Percentiles rank a stretch among this genome's conserved stretches.
These are phyloP conservation scores for Digitonthophagus gazella DNA, from an alignment of 2,888 invertebrate species.

Conservation along the genomic window DNA sequence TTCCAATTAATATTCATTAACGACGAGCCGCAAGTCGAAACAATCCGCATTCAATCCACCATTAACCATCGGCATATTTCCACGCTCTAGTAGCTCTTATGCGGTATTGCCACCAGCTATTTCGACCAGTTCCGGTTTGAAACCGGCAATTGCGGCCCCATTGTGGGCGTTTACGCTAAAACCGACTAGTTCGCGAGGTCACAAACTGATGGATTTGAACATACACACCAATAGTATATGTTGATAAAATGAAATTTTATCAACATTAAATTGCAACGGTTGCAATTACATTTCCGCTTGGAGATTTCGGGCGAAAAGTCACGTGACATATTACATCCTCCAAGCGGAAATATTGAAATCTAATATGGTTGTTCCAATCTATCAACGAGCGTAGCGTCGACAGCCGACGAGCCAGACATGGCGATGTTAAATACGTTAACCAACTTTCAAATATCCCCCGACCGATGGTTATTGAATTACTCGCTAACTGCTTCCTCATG, in stretches of 20 bases:
- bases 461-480: not conserved
- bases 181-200: no score
- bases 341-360: not conserved
- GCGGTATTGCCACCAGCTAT: not conserved
- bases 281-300: no score
- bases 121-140: not conserved
- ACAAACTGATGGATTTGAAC: no score
- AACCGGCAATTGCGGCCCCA: not conserved
- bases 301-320: no score
- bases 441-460: not conserved
- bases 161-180: no score
- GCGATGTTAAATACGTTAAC: not conserved
- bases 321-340: no score
- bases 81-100: not conserved
- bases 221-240: no score
- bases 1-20: no score
- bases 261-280: no score
- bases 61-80: not conserved
- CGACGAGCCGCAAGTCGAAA: no score
- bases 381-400: not conserved
- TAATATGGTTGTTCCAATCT: not conserved
- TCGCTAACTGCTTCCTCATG: not conserved
- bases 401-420: not conserved
- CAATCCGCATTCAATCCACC: not conserved
- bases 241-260: no score